These are phyloP conservation scores for Tyrannus savana DNA, from an alignment of 2,113 vertebrate species.

Conservation along the genomic window DNA sequence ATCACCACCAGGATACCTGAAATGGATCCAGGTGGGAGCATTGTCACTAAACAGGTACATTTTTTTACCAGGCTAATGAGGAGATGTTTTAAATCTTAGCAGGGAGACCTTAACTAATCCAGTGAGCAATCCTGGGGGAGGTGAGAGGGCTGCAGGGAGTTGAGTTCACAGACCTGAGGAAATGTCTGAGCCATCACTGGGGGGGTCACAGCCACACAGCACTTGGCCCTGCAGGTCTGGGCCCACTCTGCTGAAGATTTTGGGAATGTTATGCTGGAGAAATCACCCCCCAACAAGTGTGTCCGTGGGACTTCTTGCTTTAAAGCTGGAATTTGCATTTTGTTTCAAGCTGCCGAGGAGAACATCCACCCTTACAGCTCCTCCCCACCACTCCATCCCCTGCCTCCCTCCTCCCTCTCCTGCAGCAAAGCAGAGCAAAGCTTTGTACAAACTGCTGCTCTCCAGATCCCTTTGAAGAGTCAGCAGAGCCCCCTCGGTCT, in stretches of 20 bases:
- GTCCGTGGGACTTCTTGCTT: not conserved
- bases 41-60: not conserved
- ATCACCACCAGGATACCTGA: not conserved
- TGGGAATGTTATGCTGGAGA: not conserved
- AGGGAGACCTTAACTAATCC: not conserved
- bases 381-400: not conserved
- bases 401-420: not conserved
- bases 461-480: not conserved
- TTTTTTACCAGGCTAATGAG: not conserved
- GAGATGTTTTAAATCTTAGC: not conserved
- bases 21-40: not conserved
- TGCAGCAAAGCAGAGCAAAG: not conserved
- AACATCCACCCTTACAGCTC: not conserved
- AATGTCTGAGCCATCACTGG: too few relatives aligned
- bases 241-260: not conserved
- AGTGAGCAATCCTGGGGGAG: not conserved
- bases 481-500: not conserved
- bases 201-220: too few relatives aligned
- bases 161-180: too few relatives aligned
- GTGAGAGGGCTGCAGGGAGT: too few relatives aligned
- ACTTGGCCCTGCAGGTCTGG: too few relatives aligned
- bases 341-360: not conserved
- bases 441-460: not conserved
- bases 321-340: not conserved
- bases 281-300: not conserved